Base-by-base conservation (phyloP, 2,888 invertebrate species). In the Serripes groenlandicus region DNA sequence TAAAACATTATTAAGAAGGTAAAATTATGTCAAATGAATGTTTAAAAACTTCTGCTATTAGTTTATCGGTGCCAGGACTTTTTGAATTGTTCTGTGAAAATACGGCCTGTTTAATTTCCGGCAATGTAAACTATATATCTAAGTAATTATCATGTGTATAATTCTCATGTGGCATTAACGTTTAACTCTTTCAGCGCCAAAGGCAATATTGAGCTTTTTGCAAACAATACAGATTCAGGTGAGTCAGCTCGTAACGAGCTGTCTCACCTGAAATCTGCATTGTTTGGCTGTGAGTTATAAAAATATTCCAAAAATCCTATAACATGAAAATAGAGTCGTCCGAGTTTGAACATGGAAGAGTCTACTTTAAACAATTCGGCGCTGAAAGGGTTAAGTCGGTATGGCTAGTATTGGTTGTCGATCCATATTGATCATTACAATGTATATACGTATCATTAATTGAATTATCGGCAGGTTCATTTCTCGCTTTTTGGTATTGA, bases 11-110 rank as follows among this genome's bases (percentile, higher is more conserved):
- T n/a, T 73, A 73, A 37, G 11, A 34, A 18, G 73, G 73, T 11
- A 7, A 56, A 21, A 73, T 37, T 30, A 60, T n/a, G n/a, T 73
- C 60, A 37, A 30, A 60, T 56, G 26, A 4, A 26, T 21, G 18
- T 74, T 69, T 69, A 26, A 69, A 69, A 15, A 69, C 26, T 42
- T 69, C 69, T 4, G 69, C 69, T 4, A 69, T 7, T 9, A 69
- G 42, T 3, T n/a, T 28, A 18, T 42, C 73, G n/a, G 4, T 56
- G 3, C 60, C 73, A 11, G 73, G 58, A 15, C 26, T 37, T 28
- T 56, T 73, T 42, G 23, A 15, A 69, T 42, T 69, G 23, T 69
- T 69, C 26, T 69, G 69, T 26, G 69, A 35, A 23, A 42, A 42
- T 34, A 69, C 69, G 2, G 69, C 69, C 15, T 69, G 11, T 11